phyloP scores from a whole-genome alignment of 2,797 vertebrate species.

The Gadopsis bispinosus region DNA sequence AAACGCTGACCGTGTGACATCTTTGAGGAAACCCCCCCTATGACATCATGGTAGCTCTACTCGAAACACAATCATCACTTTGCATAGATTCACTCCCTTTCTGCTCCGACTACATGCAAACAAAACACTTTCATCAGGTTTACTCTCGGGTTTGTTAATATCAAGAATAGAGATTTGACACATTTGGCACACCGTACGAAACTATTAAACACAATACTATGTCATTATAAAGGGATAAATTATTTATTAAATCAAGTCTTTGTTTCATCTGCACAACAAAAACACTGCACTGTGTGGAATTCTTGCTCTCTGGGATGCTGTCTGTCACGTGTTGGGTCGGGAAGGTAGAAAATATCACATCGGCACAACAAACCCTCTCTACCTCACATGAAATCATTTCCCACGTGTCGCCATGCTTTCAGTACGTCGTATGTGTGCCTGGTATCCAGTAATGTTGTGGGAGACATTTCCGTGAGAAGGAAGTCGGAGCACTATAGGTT shows the following conservation, averaged over 20 bases:
- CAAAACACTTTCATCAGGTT: slow-evolving; percentile 19
- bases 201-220: slow-evolving; percentile 71
- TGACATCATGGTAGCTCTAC: neutral
- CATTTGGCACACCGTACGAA: slow-evolving; percentile 56
- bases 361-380: slow-evolving; percentile 29
- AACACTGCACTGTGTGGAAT: slow-evolving; percentile 37
- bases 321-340: slow-evolving; percentile 42
- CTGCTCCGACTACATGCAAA: slow-evolving; percentile 23
- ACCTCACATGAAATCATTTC: neutral
- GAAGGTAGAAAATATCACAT: slow-evolving; percentile 70
- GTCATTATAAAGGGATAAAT: slow-evolving; percentile 74
- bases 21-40: slow-evolving; percentile 26
- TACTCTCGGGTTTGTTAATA: slow-evolving; percentile 41
- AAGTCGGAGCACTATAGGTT: slow-evolving; percentile 55
- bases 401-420: slow-evolving; percentile 8
- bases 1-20: slow-evolving; percentile 31
- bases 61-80: slow-evolving; percentile 38
- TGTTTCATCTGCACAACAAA: slow-evolving; percentile 61
- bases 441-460: slow-evolving; percentile 22
- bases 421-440: slow-evolving; percentile 7
- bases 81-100: slow-evolving; percentile 68
- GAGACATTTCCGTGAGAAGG: slow-evolving; percentile 35
- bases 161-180: slow-evolving; percentile 74
- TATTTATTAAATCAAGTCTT: slow-evolving; percentile 73
- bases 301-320: slow-evolving; percentile 41